Base-by-base conservation (phyloP, 2,888 invertebrate species). In the Stenurella melanura region DNA sequence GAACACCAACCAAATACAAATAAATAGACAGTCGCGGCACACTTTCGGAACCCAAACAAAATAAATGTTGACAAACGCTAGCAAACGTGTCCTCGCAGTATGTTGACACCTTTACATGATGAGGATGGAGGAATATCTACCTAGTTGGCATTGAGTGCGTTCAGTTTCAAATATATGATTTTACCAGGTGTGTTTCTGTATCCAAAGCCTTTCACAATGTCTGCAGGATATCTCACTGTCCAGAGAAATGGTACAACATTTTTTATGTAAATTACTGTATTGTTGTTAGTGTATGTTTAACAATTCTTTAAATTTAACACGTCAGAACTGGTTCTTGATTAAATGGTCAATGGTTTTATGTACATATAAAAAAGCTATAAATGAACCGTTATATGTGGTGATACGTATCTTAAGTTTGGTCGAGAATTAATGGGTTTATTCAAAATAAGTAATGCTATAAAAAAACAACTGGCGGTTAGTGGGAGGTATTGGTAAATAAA, bases 281-380 rank as follows among this genome's bases (percentile, higher is more conserved):
- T 7, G n/a, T 6, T 50, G n/a, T 50, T n/a, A 15, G 15, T 50
- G 12, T n/a, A 50, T 50, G 30, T 34, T 5, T 50, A n/a, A 50
- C 50, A 50, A n/a, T 50, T 50, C 50, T 50, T 50, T 50, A 50
- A 50, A 50, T 50, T 5, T 50, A 50, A 50, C 50, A 50, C 50
- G 50, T 15, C 50, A 50, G n/a, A 50, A 50, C 50, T 50, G n/a
- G 50, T 50, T 50, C 50, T 50, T 50, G 50, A 50, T 50, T 50
- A 50, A 50, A 50, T 50, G 50, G 50, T 50, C 50, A 50, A 15
- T 50, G 50, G n/a, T 15, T 50, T 50, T 50, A 50, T 50, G n/a
- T 50, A n/a, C n/a, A 50, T n/a, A 50, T 42, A 50, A 50, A 17
- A 50, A 50, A 50, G 50, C 50, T 50, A 50, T 50, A 50, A 50